Evolutionary conservation across 2,888 invertebrate genomes (phyloP), one percentile per base, ranked within the genome.

Genomic region (Dione vanillae): DNA sequence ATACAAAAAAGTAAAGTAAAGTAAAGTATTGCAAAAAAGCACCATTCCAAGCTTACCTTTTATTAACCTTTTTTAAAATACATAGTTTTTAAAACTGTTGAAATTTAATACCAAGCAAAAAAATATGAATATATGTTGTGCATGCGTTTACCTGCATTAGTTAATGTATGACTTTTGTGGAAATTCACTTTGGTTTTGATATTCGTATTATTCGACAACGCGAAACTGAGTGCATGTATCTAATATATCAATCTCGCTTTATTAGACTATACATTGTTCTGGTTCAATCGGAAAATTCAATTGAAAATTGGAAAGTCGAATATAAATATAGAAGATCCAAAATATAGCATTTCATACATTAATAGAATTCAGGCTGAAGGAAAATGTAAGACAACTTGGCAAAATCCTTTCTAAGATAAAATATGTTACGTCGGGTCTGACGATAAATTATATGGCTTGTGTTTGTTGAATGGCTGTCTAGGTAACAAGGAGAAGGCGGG

Each of bases 401-500:
- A 65, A 67, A 59, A 67, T 71, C 47, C 65, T 40, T 47, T 56
- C 65, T 54, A 35, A 65, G 56, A 71, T 67, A 56, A 64, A 70
- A 67, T 49, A 64, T 41, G 56, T 62, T 58, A 62, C 43, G 27
- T 37, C 43, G 67, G 69, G 62, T 67, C 67, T 71, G 14, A 56
- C 51, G 49, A 67, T 62, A 67, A 64, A 64, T 71, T 71, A 66
- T 47, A 62, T 66, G 52, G 41, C 47, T 68, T 64, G 52, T 61
- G 65, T 37, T 51, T 49, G 65, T 59, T 58, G 47, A 70, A 72
- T 67, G 20, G 56, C 56, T 58, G 64, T 67, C 59, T 37, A 69
- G 71, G 68, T 72, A 72, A 74, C 74, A 70, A 62, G 67, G 65
- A 49, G 67, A 52, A 54, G 67, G 65, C 51, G 72, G 70, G 62